Evolutionary conservation across 1,140 invertebrate genomes (phyloP).

Genomic region (Calliopsis andreniformis): DNA sequence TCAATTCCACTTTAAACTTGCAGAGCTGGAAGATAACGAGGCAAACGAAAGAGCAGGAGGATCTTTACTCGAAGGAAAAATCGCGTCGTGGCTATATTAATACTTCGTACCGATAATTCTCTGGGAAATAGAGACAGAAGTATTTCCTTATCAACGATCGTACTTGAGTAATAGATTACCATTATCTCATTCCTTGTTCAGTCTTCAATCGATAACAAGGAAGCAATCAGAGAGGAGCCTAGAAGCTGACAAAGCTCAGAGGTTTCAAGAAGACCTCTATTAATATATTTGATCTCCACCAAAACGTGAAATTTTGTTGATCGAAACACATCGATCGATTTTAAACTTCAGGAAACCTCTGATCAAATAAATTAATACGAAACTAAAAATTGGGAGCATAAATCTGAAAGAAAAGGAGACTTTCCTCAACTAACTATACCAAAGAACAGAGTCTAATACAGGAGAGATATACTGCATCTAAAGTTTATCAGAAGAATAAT

Average conservation of each 20-base stretch:
- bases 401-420: neutral
- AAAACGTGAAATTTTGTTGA: neutral
- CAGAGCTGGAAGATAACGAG: too few relatives aligned
- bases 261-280: constrained; percentile 9
- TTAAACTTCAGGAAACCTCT: neutral
- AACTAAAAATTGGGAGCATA: neutral
- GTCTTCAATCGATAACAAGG: constrained; percentile 24
- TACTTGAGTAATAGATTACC: neutral
- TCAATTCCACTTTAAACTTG: too few relatives aligned
- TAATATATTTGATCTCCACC: neutral
- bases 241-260: constrained; percentile 1
- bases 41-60: too few relatives aligned
- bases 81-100: too few relatives aligned
- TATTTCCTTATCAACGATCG: constrained; percentile 14
- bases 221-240: constrained; percentile 17
- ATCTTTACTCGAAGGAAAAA: too few relatives aligned
- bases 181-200: constrained; percentile 8
- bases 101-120: too few relatives aligned
- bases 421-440: neutral
- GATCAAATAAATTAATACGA: neutral
- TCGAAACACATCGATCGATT: neutral
- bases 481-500: too few relatives aligned
- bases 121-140: neutral
- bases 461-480: too few relatives aligned
- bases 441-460: too few relatives aligned